Conservation (phyloP, 2,113 vertebrate species). For the Heptranchias perlo region DNA sequence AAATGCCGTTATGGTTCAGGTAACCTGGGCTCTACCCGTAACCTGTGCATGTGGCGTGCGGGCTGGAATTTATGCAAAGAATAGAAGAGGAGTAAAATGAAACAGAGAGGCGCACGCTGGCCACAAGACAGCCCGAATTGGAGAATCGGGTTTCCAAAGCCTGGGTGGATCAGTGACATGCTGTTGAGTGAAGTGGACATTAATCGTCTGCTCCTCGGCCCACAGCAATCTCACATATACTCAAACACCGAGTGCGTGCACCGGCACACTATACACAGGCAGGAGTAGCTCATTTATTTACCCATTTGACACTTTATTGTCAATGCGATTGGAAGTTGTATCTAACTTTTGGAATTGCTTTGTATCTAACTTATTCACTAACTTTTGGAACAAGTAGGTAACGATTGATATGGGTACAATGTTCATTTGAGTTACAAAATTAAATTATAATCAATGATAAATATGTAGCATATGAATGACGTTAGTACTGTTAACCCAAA, state of each 20-base stretch:
- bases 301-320: background rate
- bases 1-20: too few species aligned
- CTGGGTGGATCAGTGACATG: background rate
- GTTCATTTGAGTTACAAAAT: background rate
- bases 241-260: background rate
- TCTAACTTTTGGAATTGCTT: background rate
- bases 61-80: background rate
- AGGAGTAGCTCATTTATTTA: background rate
- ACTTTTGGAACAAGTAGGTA: background rate
- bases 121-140: background rate
- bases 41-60: background rate
- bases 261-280: too few species aligned
- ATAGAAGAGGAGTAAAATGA: background rate
- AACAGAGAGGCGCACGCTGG: background rate
- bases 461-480: background rate
- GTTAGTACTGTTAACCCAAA: background rate
- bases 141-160: background rate
- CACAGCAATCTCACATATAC: background rate
- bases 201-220: background rate
- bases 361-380: background rate
- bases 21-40: background rate
- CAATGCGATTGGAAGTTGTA: background rate
- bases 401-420: background rate
- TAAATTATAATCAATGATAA: background rate
- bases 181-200: background rate